Conservation (phyloP, 2,797 vertebrate species). For the Vireo griseus region DNA sequence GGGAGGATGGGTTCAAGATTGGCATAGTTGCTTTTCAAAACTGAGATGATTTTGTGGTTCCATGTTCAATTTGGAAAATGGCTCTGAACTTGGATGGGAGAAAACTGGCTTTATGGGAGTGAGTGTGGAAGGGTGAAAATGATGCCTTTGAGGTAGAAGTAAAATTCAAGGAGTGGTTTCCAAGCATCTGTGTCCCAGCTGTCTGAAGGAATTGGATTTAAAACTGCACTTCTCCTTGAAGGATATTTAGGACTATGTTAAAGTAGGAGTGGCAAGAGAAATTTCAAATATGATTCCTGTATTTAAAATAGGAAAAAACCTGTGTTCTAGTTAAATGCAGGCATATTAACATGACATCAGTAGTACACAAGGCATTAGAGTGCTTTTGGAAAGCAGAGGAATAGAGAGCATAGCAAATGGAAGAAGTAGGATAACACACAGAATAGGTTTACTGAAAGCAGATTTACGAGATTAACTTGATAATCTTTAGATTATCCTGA, state of each 20-base stretch:
- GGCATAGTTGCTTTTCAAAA: neutral
- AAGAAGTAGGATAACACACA: slow-evolving; percentile 49
- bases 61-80: neutral
- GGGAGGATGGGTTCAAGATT: neutral
- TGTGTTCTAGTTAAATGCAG: neutral
- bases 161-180: neutral
- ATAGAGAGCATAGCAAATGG: slow-evolving; percentile 32
- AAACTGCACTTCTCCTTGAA: neutral
- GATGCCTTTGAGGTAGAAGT: neutral
- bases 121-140: neutral
- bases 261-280: neutral
- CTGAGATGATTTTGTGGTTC: neutral
- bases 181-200: neutral
- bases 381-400: slow-evolving; percentile 4
- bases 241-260: neutral
- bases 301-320: neutral
- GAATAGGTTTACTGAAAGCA: slow-evolving; percentile 51
- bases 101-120: neutral
- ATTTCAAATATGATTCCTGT: neutral
- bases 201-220: neutral
- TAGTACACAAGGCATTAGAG: neutral
- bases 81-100: neutral
- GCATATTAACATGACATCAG: neutral
- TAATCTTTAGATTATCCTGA: slow-evolving; percentile 64
- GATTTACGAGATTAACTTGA: slow-evolving; percentile 63